phyloP scores from a whole-genome alignment of 37 sponge, comb jelly and placozoan genomes.

The Agelas oroides region DNA sequence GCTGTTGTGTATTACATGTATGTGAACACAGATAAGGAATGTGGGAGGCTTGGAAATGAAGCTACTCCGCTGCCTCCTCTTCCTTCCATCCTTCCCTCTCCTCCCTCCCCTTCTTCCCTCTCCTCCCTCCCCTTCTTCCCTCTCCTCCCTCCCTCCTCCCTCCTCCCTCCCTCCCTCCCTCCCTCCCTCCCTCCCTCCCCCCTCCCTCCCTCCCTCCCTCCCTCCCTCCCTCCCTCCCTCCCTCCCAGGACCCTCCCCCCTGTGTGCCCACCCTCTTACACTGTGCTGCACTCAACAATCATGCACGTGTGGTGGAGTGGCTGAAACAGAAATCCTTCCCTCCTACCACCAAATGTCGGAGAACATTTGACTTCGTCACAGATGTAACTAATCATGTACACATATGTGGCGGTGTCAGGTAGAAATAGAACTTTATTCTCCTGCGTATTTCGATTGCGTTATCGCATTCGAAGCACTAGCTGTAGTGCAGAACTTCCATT shows the following conservation, averaged over 20 bases:
- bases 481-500: no score
- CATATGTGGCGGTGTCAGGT: no score
- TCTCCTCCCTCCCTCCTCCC: no score
- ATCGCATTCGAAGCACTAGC: no score
- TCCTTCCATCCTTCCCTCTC: not conserved
- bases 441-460: no score
- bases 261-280: conserved; percentile 53
- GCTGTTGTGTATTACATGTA: no score
- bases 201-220: no score
- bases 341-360: conserved; percentile 39
- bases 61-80: not conserved
- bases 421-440: no score
- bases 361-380: conserved; percentile 19
- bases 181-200: not conserved
- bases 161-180: no score
- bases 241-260: not conserved
- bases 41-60: no score
- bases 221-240: no score
- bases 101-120: not conserved
- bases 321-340: conserved; percentile 50
- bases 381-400: conserved; percentile 10
- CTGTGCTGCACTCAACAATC: conserved; percentile 59
- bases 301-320: conserved; percentile 49
- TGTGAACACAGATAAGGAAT: no score
- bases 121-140: not conserved